A percentile compares a stretch with the other conserved stretches of the same genome.
These are phyloP conservation scores for Carcinoscorpius rotundicauda DNA, from an alignment of 1,140 invertebrate genomes.

Conservation along the genomic window DNA sequence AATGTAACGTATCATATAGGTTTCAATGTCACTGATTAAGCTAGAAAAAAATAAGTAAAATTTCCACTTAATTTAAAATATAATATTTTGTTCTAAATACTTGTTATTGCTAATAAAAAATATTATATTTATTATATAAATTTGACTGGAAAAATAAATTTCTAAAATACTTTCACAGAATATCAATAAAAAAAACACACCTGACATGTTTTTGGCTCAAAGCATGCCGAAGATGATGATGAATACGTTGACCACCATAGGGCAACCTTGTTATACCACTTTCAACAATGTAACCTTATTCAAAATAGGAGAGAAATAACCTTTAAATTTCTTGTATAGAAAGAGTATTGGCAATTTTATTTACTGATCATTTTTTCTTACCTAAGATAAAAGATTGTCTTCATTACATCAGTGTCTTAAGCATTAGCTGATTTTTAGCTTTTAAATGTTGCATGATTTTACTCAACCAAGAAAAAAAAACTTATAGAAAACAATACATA, in stretches of 20 bases:
- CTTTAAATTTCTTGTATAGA: too few relatives aligned
- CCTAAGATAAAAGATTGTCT: too few relatives aligned
- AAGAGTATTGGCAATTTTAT: too few relatives aligned
- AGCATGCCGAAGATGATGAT: constrained; percentile 37
- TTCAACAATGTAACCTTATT: constrained; percentile 39
- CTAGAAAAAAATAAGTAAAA: constrained; percentile 26
- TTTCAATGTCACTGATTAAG: constrained; percentile 22
- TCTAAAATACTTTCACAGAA: not conserved
- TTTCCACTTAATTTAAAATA: constrained; percentile 2
- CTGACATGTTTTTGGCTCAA: constrained; percentile 27
- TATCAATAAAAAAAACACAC: constrained; percentile 5
- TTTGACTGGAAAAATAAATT: constrained; percentile 2
- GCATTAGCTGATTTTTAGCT: too few relatives aligned
- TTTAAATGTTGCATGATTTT: too few relatives aligned
- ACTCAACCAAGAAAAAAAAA: too few relatives aligned
- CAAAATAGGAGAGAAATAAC: constrained; percentile 2
- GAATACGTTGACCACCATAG: constrained; percentile 42
- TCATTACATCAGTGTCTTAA: too few relatives aligned
- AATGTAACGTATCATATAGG: constrained; percentile 23
- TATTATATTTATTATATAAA: not conserved
- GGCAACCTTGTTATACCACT: constrained; percentile 38
- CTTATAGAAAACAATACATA: too few relatives aligned
- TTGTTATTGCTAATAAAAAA: constrained; percentile 30
- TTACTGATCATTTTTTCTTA: too few relatives aligned
- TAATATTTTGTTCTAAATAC: not conserved